phyloP scores from a whole-genome alignment of 2,113 vertebrate species.

The Gallinago jamesoni region DNA sequence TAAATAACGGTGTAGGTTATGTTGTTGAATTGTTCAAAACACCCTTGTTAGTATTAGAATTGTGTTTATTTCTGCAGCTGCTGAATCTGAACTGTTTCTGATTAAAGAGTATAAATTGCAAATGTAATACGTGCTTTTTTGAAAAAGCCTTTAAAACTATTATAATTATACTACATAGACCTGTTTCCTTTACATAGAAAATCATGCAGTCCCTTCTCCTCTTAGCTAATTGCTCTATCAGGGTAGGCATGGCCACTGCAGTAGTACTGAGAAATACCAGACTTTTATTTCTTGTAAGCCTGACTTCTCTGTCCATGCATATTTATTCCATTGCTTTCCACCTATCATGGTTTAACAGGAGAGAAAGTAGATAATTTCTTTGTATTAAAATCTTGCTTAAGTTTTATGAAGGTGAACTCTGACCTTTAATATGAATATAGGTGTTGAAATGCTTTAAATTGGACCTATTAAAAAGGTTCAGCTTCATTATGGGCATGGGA shows the following conservation, averaged over 20 bases:
- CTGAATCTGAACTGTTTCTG: neutral
- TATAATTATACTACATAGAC: neutral
- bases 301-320: neutral
- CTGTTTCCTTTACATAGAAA: neutral
- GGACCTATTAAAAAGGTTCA: neutral
- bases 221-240: neutral
- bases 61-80: neutral
- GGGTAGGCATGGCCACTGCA: neutral
- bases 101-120: neutral
- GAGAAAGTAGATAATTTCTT: neutral
- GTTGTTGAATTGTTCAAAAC: neutral
- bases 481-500: neutral
- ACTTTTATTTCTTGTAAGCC: neutral
- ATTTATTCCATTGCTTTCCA: neutral
- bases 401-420: neutral
- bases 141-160: neutral
- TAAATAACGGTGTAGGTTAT: neutral
- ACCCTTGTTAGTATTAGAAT: neutral
- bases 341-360: neutral
- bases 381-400: neutral
- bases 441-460: neutral
- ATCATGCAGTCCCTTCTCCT: neutral
- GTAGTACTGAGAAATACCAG: neutral
- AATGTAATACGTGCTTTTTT: rapidly evolving
- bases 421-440: neutral